These are phyloP conservation scores for Ophion ellenae DNA, from an alignment of 2,888 invertebrate species.

Conservation along the genomic window DNA sequence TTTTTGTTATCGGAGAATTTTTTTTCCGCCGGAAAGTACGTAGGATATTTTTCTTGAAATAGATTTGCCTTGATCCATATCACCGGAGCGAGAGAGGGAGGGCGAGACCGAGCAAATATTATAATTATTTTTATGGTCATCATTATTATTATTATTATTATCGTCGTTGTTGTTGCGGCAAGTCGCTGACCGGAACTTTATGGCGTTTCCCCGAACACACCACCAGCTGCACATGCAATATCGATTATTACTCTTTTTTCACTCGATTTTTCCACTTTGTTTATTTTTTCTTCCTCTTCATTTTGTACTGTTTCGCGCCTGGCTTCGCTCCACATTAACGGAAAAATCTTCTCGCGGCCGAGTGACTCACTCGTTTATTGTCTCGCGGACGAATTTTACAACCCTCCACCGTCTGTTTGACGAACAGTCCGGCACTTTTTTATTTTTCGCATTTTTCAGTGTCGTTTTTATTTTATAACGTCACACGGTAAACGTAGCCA, in stretches of 20 bases:
- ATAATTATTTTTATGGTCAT: not conserved
- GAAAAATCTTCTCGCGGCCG: conserved; percentile 37
- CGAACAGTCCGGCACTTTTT: not conserved
- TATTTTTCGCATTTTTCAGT: not conserved
- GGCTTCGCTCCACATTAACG: conserved; percentile 33
- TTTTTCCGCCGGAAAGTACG: not conserved
- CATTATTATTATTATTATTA: conserved; percentile 13
- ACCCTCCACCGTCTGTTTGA: too few relatives aligned
- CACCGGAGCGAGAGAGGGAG: not conserved
- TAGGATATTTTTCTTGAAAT: not conserved
- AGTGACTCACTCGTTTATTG: conserved; percentile 30
- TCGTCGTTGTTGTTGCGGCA: conserved; percentile 44
- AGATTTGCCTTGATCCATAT: not conserved
- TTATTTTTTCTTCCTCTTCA: conserved; percentile 8
- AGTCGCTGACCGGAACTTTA: conserved; percentile 64
- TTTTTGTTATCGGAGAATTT: not conserved
- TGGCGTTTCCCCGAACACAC: conserved; percentile 53
- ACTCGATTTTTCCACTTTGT: conserved; percentile 16
- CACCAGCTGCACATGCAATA: conserved; percentile 53
- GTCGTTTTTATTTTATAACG: conserved; percentile 1
- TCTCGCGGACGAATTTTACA: conserved; percentile 10
- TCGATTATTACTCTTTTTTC: conserved; percentile 52
- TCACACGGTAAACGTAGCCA: not conserved
- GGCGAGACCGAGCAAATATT: not conserved
- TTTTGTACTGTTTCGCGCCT: conserved; percentile 24